Evolutionary conservation across 2,113 vertebrate genomes (phyloP).

Genomic region (Tapirus terrestris): DNA sequence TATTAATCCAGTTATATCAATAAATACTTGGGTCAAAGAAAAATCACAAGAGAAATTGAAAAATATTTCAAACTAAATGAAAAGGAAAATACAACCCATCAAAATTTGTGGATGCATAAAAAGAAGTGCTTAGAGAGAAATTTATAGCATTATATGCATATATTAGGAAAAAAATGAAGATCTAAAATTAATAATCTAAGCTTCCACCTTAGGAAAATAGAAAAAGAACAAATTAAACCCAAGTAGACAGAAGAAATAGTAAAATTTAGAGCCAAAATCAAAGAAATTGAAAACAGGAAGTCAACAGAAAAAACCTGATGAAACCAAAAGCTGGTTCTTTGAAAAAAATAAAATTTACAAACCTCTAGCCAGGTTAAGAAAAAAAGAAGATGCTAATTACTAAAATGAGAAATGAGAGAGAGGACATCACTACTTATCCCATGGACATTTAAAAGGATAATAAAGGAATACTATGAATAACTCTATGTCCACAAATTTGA

Average conservation of each 20-base stretch:
- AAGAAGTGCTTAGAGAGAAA: not conserved
- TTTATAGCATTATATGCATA: not conserved
- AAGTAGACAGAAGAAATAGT: not conserved
- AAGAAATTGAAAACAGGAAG: not conserved
- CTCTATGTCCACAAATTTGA: not conserved
- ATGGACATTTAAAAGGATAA: not conserved
- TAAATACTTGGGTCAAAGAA: not conserved
- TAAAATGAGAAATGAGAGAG: not conserved
- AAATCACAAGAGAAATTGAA: not conserved
- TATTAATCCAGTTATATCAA: not conserved
- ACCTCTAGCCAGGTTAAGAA: not conserved
- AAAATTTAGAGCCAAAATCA: not conserved
- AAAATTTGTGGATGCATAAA: not conserved
- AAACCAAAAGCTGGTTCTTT: not conserved
- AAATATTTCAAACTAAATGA: not conserved
- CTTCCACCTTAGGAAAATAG: not conserved
- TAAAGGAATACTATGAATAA: not conserved
- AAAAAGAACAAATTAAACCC: not conserved
- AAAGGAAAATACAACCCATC: not conserved
- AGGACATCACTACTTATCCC: not conserved
- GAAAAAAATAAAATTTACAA: not conserved
- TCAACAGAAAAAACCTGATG: not conserved
- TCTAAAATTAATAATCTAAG: not conserved
- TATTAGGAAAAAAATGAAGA: not conserved
- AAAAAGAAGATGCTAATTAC: not conserved